Evolutionary conservation across 2,888 invertebrate species (phyloP), one percentile per base, ranked within the genome.

Genomic region (Melolontha melolontha): DNA sequence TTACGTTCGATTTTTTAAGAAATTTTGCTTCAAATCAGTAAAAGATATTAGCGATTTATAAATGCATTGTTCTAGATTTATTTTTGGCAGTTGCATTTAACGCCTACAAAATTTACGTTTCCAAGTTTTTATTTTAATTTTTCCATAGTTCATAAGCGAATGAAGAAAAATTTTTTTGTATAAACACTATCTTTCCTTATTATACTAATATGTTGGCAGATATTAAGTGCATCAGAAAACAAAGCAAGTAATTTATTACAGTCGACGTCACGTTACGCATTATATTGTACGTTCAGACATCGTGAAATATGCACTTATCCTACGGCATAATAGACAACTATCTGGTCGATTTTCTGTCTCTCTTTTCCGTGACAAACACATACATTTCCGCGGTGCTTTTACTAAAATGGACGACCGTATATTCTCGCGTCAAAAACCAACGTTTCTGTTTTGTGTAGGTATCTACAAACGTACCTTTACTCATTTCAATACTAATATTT

Each of bases 291-390:
- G 42, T 11, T n/a, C 42, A 29, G 42, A 42, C 57, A 22, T 42
- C n/a, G 44, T 57, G 44, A 57, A 44, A 42, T 57, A 42, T 57
- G 29, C 57, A 57, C 27, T 57, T 39, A 27, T n/a, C n/a, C n/a
- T n/a, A n/a, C n/a, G n/a, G 10, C 54, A 12, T 17, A 27, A 27
- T 41, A 42, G 42, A 44, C 22, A 57, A 42, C 10, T 57, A 44
- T 44, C 42, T 57, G 57, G 57, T 14, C 42, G 27, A 42, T 57
- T 42, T 14, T 27, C 42, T n/a, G 12, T 27, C 14, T 27, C 29
- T 17, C 27, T 57, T 42, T 57, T 42, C 41, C 57, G 22, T 27
- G 22, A 22, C 7, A 4, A 49, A 8, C n/a, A n/a, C n/a, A n/a
- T 12, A 22, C 55, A 27, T 41, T 57, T 27, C 34, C 7, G 7